A percentile compares a stretch with the other conserved stretches of the same genome.
Conservation (phyloP, 2,797 vertebrate species). For the Falco columbarius region DNA sequence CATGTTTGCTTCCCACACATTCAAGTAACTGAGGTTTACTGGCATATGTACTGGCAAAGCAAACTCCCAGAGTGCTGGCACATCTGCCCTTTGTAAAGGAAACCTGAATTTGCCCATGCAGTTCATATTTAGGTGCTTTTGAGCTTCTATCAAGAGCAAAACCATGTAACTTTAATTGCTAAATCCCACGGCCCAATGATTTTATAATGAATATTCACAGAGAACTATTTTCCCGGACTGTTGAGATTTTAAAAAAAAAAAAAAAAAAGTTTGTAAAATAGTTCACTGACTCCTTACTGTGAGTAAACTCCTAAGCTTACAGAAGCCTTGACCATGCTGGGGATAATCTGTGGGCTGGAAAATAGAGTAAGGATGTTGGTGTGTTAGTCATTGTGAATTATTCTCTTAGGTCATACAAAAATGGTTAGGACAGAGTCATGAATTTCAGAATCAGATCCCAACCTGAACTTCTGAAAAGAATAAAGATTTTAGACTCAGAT, state of each 20-base stretch:
- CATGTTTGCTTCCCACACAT: neutral
- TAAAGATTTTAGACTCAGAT: neutral
- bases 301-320: neutral
- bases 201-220: neutral
- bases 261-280: neutral
- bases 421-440: neutral
- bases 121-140: neutral
- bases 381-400: neutral
- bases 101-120: neutral
- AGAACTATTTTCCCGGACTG: neutral
- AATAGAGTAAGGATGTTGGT: neutral
- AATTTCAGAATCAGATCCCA: neutral
- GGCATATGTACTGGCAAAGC: neutral
- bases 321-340: neutral
- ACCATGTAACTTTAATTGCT: neutral
- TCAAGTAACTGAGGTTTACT: neutral
- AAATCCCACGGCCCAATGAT: neutral
- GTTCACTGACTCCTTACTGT: neutral
- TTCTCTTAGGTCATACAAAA: neutral
- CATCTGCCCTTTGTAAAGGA: neutral
- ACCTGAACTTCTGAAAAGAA: neutral
- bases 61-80: neutral
- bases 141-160: neutral
- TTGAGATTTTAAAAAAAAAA: neutral
- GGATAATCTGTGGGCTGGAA: neutral